Evolutionary conservation across 1,140 invertebrate genomes (phyloP).

Genomic region (Periplaneta americana): DNA sequence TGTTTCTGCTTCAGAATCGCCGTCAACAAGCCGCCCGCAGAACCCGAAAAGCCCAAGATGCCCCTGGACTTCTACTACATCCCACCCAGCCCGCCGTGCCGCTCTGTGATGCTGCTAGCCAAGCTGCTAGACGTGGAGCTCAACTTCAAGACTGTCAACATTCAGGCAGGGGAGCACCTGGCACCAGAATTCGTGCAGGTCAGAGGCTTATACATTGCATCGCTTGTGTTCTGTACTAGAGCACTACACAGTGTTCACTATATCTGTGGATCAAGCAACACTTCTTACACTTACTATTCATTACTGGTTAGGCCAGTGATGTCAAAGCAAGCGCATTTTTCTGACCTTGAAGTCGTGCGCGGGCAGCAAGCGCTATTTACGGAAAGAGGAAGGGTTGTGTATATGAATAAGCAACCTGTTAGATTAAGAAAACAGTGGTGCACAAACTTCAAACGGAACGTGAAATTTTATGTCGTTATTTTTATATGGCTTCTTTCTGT

Average conservation of each 20-base stretch:
- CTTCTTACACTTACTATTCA: not conserved
- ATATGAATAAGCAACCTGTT: no score
- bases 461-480: no score
- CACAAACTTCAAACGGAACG: no score
- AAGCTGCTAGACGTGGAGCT: constrained; percentile 17
- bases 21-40: no score
- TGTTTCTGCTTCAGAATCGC: no score
- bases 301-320: not conserved
- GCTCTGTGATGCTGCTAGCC: constrained; percentile 24
- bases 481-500: no score
- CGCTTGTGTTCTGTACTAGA: no score
- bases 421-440: no score
- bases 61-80: constrained; percentile 25
- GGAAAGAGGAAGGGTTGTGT: no score
- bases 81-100: constrained; percentile 22
- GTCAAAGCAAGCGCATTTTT: not conserved
- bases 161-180: constrained; percentile 39
- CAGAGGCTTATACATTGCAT: no score
- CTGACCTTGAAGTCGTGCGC: no score
- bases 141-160: constrained; percentile 19
- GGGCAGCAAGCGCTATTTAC: no score
- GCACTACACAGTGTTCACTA: not conserved
- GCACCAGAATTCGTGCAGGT: constrained; percentile 24
- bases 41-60: constrained; percentile 7
- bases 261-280: not conserved